These are phyloP conservation scores for Megalops atlanticus DNA, from an alignment of 2,113 vertebrate genomes.

Conservation along the genomic window DNA sequence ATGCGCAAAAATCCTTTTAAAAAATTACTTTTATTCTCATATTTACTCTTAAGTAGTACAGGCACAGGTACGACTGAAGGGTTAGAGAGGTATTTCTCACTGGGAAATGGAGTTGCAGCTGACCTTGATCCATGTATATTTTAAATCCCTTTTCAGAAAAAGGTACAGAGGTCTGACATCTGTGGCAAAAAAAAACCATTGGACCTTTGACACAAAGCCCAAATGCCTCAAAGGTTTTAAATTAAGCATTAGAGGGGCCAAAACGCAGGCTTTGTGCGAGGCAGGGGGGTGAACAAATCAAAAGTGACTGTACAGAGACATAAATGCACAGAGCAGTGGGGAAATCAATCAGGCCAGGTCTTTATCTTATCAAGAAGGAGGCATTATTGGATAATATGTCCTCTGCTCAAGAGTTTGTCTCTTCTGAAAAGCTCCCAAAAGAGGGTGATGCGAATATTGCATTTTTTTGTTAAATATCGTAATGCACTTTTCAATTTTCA, in stretches of 20 bases:
- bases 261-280: slow-evolving; percentile 28
- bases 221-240: slow-evolving; percentile 40
- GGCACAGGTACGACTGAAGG: no score
- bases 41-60: not conserved
- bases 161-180: slow-evolving; percentile 44
- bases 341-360: slow-evolving; percentile 55
- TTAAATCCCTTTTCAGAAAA: slow-evolving; percentile 42
- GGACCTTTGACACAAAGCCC: slow-evolving; percentile 40
- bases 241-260: not conserved
- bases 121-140: slow-evolving; percentile 35
- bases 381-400: slow-evolving; percentile 40
- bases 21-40: not conserved
- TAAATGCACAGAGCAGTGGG: slow-evolving; percentile 27
- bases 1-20: not conserved
- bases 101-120: not conserved
- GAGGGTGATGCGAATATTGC: slow-evolving; percentile 27
- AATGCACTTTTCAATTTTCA: slow-evolving; percentile 29
- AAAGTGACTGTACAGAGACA: slow-evolving; percentile 41
- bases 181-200: slow-evolving; percentile 43
- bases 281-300: slow-evolving; percentile 27
- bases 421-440: slow-evolving; percentile 29
- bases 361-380: slow-evolving; percentile 48
- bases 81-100: not conserved
- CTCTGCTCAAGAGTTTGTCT: slow-evolving; percentile 16
- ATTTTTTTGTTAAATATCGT: slow-evolving; percentile 31